These are phyloP conservation scores for Tipula helvola DNA, from an alignment of 2,888 invertebrate species.

Conservation along the genomic window DNA sequence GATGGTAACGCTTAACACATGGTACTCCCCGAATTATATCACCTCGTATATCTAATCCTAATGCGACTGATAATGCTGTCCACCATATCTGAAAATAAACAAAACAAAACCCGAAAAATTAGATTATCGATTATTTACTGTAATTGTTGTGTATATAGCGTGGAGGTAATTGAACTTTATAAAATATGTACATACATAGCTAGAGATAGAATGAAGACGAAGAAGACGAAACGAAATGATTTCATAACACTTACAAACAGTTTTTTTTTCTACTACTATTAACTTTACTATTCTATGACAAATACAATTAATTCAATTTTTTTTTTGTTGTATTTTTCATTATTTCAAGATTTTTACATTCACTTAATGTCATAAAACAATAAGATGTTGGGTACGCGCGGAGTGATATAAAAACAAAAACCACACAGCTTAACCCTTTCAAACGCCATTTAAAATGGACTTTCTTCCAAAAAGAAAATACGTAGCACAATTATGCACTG, in stretches of 20 bases:
- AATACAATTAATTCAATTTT: background rate
- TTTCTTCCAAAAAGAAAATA: no score
- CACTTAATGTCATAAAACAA: constrained; percentile 4
- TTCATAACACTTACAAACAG: background rate
- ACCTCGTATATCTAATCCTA: constrained; percentile 76
- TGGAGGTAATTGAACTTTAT: background rate
- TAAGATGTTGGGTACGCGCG: background rate
- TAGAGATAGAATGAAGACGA: background rate
- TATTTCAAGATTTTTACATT: background rate
- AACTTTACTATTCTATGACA: background rate
- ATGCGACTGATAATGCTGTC: constrained; percentile 76
- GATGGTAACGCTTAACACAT: constrained; percentile 79
- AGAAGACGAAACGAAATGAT: background rate
- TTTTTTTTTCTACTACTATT: background rate
- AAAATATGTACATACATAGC: background rate
- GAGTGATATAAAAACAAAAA: background rate
- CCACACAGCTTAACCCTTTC: background rate
- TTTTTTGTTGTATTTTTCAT: background rate
- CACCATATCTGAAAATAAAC: constrained; percentile 61
- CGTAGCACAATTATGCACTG: no score
- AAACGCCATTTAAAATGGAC: no score
- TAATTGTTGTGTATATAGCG: background rate
- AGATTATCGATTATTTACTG: background rate
- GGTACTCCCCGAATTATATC: constrained; percentile 81
- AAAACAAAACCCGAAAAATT: background rate